Base-by-base conservation (phyloP, 2,113 vertebrate genomes). In the Cheirogaleus medius region DNA sequence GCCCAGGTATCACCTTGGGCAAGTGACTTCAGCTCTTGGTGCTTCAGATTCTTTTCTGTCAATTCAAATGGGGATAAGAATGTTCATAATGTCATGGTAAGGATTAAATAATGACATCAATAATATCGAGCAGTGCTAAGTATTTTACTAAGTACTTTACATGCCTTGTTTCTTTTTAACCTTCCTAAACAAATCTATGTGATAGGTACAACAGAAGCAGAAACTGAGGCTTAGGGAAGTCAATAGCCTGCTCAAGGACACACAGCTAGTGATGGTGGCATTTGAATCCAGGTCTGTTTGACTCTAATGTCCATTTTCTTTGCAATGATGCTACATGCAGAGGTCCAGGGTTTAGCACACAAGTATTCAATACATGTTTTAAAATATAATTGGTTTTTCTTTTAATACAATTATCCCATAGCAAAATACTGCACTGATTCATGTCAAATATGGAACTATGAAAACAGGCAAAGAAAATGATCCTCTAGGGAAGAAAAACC, bases 361-460 rank as follows among this genome's bases (percentile, higher is more conserved):
- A 86, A 88, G 7, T 42, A 27, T 77, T 92, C 83, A 84, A 91
- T 83, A 10, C 20, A 42, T 63, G 27, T 60, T 92, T 96, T 81
- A 69, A 92, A 87, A 73, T 82, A 73, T 18, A 85, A 78, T 54
- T 93, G 74, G 14, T 44, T 95, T 95, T 58, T 49, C 90, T 90
- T 74, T 94, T 49, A 63, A 52, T 13, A 39, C 37, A 87, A 84
- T 87, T 78, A 96, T 23, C 17, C 13, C 20, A 83, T 12, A 74
- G 76, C 11, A 44, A 92, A 94, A 63, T 69, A 44, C 63, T 84
- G 17, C 8, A 39, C 44, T 92, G 64, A 91, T 37, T 92, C 52
- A 54, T 60, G 42, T 88, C 52, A 60, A 73, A 5, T 52, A 52
- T 81, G 39, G 74, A 74, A 68, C 47, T 69, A 8, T 71, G 78